Conservation (phyloP, 2,113 vertebrate genomes). For the Paraplagusia blochii region DNA sequence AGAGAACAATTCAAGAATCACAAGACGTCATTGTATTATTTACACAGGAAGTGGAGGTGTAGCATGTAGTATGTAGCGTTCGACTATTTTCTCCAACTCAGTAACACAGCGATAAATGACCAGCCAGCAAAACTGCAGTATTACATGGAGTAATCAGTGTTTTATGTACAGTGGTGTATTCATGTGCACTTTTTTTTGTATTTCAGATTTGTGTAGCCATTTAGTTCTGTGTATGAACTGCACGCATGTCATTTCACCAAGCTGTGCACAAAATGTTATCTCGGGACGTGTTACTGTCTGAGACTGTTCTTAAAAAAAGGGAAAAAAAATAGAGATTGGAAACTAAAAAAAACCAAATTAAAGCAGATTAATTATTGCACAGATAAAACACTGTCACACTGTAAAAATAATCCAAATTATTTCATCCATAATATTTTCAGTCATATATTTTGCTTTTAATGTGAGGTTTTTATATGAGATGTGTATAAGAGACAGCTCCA, state of each 20-base stretch:
- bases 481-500: too few relatives aligned
- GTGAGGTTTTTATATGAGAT: not conserved
- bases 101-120: not conserved
- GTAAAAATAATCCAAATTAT: conserved; percentile 57
- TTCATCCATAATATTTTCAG: not conserved
- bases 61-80: not conserved
- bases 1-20: conserved; percentile 4
- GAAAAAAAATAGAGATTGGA: conserved; percentile 28
- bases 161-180: conserved; percentile 58
- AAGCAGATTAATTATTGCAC: conserved; percentile 74
- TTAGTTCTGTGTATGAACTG: conserved; percentile 44
- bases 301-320: conserved; percentile 39
- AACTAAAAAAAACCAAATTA: conserved; percentile 64
- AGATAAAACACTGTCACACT: conserved; percentile 50
- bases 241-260: conserved; percentile 31
- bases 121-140: conserved; percentile 4
- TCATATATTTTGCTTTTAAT: not conserved
- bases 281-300: conserved; percentile 53
- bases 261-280: conserved; percentile 37
- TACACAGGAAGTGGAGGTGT: not conserved
- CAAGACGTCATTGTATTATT: conserved; percentile 13
- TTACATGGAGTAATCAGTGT: conserved; percentile 8
- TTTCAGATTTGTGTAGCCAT: conserved; percentile 61
- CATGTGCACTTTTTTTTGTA: conserved; percentile 55
- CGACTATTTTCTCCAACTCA: conserved; percentile 5